These are phyloP conservation scores for Ranitomeya variabilis DNA, from an alignment of 2,113 vertebrate genomes.

Conservation along the genomic window DNA sequence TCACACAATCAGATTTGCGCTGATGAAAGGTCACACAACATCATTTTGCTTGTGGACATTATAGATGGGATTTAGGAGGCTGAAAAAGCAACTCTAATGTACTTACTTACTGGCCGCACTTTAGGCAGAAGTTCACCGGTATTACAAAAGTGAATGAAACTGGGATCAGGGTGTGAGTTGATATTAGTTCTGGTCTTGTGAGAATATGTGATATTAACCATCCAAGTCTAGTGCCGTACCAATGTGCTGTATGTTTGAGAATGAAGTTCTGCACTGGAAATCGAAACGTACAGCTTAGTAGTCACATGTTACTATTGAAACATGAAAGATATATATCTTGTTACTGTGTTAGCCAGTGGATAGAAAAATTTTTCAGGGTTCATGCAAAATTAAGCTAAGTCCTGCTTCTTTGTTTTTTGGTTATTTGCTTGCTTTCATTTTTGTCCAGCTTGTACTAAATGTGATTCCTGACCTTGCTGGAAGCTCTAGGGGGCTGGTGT, in stretches of 20 bases:
- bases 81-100: conserved; percentile 48
- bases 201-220: not conserved
- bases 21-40: conserved; percentile 55
- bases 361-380: too few species aligned
- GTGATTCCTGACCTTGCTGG: too few species aligned
- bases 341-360: too few species aligned
- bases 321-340: too few species aligned
- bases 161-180: conserved; percentile 16
- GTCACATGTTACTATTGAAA: not conserved
- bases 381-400: too few species aligned
- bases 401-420: too few species aligned
- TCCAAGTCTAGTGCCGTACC: not conserved
- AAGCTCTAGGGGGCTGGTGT: too few species aligned
- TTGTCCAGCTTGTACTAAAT: too few species aligned
- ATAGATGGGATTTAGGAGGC: conserved; percentile 45
- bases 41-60: conserved; percentile 42
- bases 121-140: conserved; percentile 18
- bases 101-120: conserved; percentile 46
- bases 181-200: not conserved
- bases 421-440: too few species aligned
- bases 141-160: conserved; percentile 19
- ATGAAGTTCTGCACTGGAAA: not conserved
- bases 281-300: not conserved
- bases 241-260: too few species aligned
- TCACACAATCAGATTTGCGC: conserved; percentile 53